phyloP scores from a whole-genome alignment of 2,888 invertebrate genomes.

The Oxystoma pomonae region DNA sequence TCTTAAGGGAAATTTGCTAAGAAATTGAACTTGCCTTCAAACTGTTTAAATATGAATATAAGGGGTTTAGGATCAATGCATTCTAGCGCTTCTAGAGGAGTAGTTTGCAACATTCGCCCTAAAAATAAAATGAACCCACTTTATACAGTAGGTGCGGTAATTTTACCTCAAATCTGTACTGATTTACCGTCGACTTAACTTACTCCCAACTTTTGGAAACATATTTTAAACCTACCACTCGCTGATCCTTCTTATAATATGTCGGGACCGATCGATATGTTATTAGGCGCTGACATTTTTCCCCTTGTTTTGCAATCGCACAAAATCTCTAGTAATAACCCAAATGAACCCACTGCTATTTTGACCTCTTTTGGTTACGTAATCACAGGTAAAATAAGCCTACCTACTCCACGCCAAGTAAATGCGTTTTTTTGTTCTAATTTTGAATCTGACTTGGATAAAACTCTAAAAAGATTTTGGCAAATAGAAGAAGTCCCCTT shows the following conservation, averaged over 20 bases:
- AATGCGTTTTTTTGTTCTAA: background rate
- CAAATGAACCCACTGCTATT: background rate
- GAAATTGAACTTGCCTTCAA: background rate
- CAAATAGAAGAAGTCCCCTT: background rate
- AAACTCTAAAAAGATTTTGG: background rate
- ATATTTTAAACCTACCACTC: background rate
- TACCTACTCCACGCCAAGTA: background rate
- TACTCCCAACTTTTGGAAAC: background rate
- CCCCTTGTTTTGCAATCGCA: background rate
- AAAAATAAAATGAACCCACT: background rate
- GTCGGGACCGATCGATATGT: background rate
- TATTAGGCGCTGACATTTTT: background rate
- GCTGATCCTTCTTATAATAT: background rate
- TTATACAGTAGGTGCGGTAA: background rate
- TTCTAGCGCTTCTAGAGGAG: background rate
- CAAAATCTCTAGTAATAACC: background rate
- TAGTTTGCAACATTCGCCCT: background rate
- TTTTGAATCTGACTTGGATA: background rate
- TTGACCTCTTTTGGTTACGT: background rate
- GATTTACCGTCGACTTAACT: background rate
- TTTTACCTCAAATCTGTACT: background rate
- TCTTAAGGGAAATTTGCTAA: background rate
- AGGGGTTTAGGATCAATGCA: background rate
- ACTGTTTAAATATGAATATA: background rate
- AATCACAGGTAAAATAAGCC: background rate